phyloP scores from a whole-genome alignment of 2,113 vertebrate species.

The Lynx canadensis region DNA sequence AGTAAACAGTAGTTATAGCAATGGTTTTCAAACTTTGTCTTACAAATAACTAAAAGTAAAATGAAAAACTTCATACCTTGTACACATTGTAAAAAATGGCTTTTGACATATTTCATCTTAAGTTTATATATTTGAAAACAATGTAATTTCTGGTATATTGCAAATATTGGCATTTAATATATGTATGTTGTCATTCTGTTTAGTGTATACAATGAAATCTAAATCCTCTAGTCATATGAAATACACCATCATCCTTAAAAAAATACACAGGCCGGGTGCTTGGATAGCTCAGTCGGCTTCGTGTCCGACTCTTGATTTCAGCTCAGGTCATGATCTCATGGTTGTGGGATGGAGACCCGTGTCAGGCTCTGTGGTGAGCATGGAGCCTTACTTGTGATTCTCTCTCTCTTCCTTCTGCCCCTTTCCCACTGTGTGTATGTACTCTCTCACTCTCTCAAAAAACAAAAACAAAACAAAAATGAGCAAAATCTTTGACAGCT shows the following conservation, averaged over 20 bases:
- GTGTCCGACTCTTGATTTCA: background rate
- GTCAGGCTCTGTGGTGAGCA: fast-evolving
- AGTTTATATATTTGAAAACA: background rate
- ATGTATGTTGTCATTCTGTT: background rate
- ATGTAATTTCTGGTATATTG: background rate
- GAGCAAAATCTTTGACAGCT: background rate
- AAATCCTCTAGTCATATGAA: background rate
- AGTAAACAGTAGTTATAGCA: background rate
- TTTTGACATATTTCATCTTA: background rate
- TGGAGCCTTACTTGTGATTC: background rate
- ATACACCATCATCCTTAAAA: background rate
- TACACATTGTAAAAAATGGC: background rate
- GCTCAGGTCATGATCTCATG: background rate
- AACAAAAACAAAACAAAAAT: background rate
- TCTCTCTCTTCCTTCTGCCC: background rate
- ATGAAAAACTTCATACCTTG: background rate
- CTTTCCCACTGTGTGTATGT: too few species aligned
- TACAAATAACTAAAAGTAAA: background rate
- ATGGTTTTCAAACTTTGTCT: background rate
- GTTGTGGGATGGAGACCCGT: background rate
- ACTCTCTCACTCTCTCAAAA: background rate
- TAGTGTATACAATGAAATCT: background rate
- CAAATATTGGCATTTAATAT: background rate
- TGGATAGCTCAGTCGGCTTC: background rate
- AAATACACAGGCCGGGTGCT: background rate